Evolutionary conservation across 2,888 invertebrate genomes (phyloP).

Genomic region (Thumatha senex): DNA sequence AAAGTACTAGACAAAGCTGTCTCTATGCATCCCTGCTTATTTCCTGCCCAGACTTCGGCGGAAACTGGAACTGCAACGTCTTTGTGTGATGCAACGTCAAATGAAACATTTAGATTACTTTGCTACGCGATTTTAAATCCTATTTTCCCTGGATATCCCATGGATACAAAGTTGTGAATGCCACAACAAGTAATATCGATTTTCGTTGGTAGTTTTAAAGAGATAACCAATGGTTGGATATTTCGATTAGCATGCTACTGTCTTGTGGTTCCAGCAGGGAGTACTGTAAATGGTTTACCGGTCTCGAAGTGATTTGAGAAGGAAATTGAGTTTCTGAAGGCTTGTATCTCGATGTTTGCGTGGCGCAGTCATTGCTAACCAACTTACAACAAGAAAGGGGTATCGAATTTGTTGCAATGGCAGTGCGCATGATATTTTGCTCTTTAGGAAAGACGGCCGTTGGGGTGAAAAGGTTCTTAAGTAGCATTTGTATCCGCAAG

Average conservation of each 20-base stretch:
- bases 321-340: constrained; percentile 57
- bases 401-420: not conserved
- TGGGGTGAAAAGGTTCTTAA: no score
- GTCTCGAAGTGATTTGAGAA: constrained; percentile 40
- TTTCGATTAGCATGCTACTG: constrained; percentile 29
- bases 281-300: constrained; percentile 27
- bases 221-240: constrained; percentile 31
- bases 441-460: no score
- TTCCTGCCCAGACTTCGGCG: constrained; percentile 74
- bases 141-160: constrained; percentile 19
- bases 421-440: no score
- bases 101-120: constrained; percentile 30
- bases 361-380: not conserved
- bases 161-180: constrained; percentile 13
- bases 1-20: constrained; percentile 58
- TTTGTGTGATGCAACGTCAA: constrained; percentile 43
- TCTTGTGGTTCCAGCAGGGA: constrained; percentile 18
- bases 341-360: constrained; percentile 15
- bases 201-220: constrained; percentile 25
- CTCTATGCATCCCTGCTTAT: constrained; percentile 61
- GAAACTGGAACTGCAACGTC: constrained; percentile 55
- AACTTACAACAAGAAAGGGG: not conserved
- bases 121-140: constrained; percentile 20
- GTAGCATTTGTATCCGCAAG: no score
- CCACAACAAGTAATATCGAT: constrained; percentile 18